Evolutionary conservation across 1,140 invertebrate genomes (phyloP).

Genomic region (Kradibia gibbosae): DNA sequence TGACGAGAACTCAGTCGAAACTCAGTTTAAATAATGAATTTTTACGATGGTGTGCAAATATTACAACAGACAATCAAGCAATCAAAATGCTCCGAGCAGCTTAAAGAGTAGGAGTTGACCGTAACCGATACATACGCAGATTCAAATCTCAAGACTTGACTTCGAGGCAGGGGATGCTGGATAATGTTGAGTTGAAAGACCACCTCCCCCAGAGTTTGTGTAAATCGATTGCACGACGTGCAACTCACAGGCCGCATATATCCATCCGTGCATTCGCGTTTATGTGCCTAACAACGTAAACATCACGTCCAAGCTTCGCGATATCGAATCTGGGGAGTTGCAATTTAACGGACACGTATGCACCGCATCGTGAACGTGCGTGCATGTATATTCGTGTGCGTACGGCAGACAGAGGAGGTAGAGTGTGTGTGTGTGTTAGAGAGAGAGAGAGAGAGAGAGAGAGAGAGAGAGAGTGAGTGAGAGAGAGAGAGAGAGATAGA

Average conservation of each 20-base stretch:
- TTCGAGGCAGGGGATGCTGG: too few relatives aligned
- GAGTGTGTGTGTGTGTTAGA: background rate
- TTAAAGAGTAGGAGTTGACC: too few relatives aligned
- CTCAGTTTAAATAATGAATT: too few relatives aligned
- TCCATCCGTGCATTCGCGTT: background rate
- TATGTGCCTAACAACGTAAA: slow-evolving; percentile 29
- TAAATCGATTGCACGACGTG: slow-evolving; percentile 36
- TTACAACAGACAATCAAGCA: background rate
- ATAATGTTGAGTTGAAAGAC: too few relatives aligned
- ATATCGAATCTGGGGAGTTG: slow-evolving; percentile 10
- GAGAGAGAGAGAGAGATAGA: background rate
- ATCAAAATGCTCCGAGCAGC: too few relatives aligned
- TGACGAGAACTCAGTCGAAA: too few relatives aligned
- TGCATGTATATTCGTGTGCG: too few relatives aligned
- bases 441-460: background rate
- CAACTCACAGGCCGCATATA: background rate
- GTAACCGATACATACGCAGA: too few relatives aligned
- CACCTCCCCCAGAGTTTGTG: background rate
- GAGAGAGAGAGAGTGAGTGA: background rate
- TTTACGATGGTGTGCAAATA: background rate
- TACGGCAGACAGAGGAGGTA: background rate
- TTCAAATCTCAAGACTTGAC: too few relatives aligned
- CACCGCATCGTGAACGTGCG: background rate
- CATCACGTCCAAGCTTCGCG: slow-evolving; percentile 39
- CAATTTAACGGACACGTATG: slow-evolving; percentile 41